phyloP scores from a whole-genome alignment of 2,888 invertebrate species.

The Tinea trinotella region DNA sequence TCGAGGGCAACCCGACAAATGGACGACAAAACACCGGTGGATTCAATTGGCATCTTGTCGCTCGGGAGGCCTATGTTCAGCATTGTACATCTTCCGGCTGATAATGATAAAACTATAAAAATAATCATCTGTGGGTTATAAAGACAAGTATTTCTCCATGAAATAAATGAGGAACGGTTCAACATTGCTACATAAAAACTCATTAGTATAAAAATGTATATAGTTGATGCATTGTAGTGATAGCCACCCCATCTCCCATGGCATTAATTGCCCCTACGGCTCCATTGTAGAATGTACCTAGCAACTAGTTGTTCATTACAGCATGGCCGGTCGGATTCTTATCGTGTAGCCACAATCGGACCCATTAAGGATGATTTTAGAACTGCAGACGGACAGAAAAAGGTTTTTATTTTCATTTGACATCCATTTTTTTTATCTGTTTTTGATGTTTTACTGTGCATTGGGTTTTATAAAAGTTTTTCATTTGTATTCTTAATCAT shows the following conservation, averaged over 20 bases:
- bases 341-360: conserved; percentile 96
- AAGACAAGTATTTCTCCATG: background rate
- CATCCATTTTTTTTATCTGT: too few relatives aligned
- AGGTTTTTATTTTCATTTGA: conserved; percentile 77
- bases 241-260: background rate
- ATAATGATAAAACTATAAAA: too few relatives aligned
- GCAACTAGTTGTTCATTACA: conserved; percentile 77
- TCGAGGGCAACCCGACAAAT: too few relatives aligned
- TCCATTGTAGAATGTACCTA: conserved; percentile 69
- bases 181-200: too few relatives aligned
- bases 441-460: conserved; percentile 22
- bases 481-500: background rate
- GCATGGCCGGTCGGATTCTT: conserved; percentile 97
- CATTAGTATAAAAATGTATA: too few relatives aligned
- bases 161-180: background rate
- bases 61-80: too few relatives aligned
- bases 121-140: too few relatives aligned
- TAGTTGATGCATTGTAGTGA: conserved; percentile 5
- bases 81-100: too few relatives aligned
- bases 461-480: background rate
- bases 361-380: conserved; percentile 95
- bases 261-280: conserved; percentile 63
- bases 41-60: too few relatives aligned
- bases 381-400: conserved; percentile 93
- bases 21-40: too few relatives aligned